Evolutionary conservation across 2,797 vertebrate species (phyloP).

Genomic region (Lutjanus argentimaculatus): DNA sequence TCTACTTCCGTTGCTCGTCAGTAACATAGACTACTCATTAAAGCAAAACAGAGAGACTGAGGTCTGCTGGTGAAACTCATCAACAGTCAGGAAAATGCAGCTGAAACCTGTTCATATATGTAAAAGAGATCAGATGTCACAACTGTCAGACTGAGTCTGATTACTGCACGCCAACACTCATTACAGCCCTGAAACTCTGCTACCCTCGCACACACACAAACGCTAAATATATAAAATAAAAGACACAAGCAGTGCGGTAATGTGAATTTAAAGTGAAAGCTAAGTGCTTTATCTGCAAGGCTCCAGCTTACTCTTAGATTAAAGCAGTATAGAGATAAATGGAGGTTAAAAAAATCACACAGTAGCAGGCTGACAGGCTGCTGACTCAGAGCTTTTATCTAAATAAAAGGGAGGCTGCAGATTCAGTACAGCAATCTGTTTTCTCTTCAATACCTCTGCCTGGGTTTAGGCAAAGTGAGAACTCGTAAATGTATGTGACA

Average conservation of each 20-base stretch:
- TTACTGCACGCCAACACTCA: neutral
- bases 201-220: constrained; percentile 13
- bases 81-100: no score
- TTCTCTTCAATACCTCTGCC: constrained; percentile 25
- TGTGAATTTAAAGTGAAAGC: constrained; percentile 49
- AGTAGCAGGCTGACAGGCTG: constrained; percentile 36
- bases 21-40: neutral
- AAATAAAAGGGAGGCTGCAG: constrained; percentile 40
- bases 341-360: constrained; percentile 12
- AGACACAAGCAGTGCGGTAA: neutral
- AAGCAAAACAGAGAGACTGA: neutral
- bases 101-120: neutral
- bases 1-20: no score
- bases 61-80: no score
- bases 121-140: neutral
- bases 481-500: neutral
- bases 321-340: constrained; percentile 47
- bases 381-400: constrained; percentile 51
- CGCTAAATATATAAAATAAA: constrained; percentile 13
- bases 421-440: constrained; percentile 49
- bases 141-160: constrained; percentile 6
- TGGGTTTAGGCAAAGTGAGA: constrained; percentile 15
- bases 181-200: neutral
- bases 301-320: constrained; percentile 47
- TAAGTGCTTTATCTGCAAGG: constrained; percentile 53